Conservation (phyloP, 2,888 invertebrate species). For the Noctua pronuba region DNA sequence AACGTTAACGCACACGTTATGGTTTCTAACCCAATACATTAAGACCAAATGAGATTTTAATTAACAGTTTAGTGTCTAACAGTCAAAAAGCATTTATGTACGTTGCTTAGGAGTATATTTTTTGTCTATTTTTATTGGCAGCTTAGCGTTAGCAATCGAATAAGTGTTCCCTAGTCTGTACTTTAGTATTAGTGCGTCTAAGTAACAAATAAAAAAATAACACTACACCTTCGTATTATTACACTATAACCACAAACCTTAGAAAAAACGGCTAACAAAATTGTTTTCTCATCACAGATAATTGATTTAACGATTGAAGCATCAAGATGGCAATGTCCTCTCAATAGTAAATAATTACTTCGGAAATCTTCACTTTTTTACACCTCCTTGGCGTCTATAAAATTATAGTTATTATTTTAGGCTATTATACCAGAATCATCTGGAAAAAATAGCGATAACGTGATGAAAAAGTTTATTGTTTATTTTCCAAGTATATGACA, state of each 20-base stretch:
- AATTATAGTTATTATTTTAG: background rate
- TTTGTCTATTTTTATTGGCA: slow-evolving; percentile 56
- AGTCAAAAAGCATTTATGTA: slow-evolving; percentile 58
- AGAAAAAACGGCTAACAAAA: slow-evolving; percentile 8
- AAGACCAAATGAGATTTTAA: slow-evolving; percentile 38
- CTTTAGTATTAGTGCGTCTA: slow-evolving; percentile 54
- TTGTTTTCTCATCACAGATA: slow-evolving; percentile 24
- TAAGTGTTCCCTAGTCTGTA: slow-evolving; percentile 75
- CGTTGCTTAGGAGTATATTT: slow-evolving; percentile 31
- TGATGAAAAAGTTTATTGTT: no score
- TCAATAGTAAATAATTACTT: background rate
- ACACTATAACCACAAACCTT: background rate
- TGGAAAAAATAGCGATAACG: background rate
- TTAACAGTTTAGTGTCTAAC: slow-evolving; percentile 39
- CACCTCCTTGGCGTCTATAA: background rate
- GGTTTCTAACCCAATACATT: slow-evolving; percentile 12
- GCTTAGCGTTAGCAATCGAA: slow-evolving; percentile 51
- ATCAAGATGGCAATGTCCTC: slow-evolving; percentile 7
- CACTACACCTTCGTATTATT: slow-evolving; percentile 34
- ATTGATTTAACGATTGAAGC: slow-evolving; percentile 6
- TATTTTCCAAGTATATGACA: no score
- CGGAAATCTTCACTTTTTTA: background rate
- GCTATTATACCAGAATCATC: background rate
- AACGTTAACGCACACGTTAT: slow-evolving; percentile 7
- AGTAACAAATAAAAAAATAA: slow-evolving; percentile 63